Evolutionary conservation across 1,140 invertebrate species (phyloP), one percentile per base, ranked within the genome.

Genomic region (Drosophila pseudoananassae): DNA sequence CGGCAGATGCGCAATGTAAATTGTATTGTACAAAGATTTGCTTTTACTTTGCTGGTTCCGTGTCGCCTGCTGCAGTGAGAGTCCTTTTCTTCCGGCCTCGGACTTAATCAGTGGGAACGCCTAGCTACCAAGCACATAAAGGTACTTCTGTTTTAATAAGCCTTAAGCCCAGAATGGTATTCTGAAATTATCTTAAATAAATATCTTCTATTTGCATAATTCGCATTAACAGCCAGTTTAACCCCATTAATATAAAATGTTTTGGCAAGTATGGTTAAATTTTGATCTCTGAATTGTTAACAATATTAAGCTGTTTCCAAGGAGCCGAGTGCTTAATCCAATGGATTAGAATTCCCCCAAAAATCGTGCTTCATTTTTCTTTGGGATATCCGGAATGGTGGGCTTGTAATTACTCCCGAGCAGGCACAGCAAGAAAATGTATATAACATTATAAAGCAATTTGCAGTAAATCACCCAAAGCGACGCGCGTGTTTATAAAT

Each of bases 391-490:
- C 33, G 4, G 33, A 12, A 12, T 36, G 33, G 33, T 36, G 33
- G 33, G 10, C 70, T 74, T 72, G 79, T 84, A 84, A 84, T 84
- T 84, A 81, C 82, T 85, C 60, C 47, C 49, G 46, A 65, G 72
- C 82, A 87, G 81, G 68, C 81, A 40, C 74, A 80, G 54, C 70
- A 75, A 63, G 75, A 76, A 79, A 82, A 81, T 85, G 68, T 81
- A 85, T 85, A 85, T 85, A 87, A 88, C 83, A 88, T 87, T 87
- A 87, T 87, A 87, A 87, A 87, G 83, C 83, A 87, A 87, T 87
- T 87, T 87, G 83, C 83, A 87, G 83, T 87, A 87, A 87, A 87
- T 87, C 83, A 87, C 78, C 63, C 51, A 88, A 79, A 88, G 78
- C 74, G 78, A 66, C 83, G 83, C 82, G 78, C 83, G 78, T 85